These are phyloP conservation scores for Myodes glareolus DNA, from an alignment of 2,113 vertebrate species.

Conservation along the genomic window DNA sequence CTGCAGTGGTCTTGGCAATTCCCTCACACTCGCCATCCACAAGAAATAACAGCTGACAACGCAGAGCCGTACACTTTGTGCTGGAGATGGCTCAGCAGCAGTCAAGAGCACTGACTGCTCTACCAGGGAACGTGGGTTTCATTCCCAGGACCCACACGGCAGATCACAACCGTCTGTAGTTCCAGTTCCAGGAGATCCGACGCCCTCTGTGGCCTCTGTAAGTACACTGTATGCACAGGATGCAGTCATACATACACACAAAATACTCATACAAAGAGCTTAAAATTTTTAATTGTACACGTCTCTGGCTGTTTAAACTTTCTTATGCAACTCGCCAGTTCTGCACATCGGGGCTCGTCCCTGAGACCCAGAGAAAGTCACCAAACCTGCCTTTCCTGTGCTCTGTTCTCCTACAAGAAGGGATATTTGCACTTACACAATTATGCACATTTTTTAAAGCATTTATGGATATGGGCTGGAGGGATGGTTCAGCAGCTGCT, in stretches of 20 bases:
- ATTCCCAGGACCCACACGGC: not conserved
- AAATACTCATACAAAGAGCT: not conserved
- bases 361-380: not conserved
- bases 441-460: not conserved
- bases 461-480: not conserved
- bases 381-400: not conserved
- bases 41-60: not conserved
- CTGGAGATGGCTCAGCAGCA: not conserved
- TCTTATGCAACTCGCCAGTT: not conserved
- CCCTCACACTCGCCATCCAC: not conserved
- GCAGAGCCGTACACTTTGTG: not conserved
- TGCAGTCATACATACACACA: not conserved
- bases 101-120: not conserved
- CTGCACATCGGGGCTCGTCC: not conserved
- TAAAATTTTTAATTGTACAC: not conserved
- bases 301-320: not conserved
- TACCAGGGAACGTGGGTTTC: not conserved
- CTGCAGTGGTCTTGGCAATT: not conserved
- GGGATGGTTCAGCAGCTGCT: too few relatives aligned
- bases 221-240: not conserved
- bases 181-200: not conserved
- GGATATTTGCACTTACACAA: not conserved
- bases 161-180: not conserved
- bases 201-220: not conserved
- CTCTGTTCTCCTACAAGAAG: not conserved